These are phyloP conservation scores for Bubo scandiacus DNA, from an alignment of 2,113 vertebrate species.

Conservation along the genomic window DNA sequence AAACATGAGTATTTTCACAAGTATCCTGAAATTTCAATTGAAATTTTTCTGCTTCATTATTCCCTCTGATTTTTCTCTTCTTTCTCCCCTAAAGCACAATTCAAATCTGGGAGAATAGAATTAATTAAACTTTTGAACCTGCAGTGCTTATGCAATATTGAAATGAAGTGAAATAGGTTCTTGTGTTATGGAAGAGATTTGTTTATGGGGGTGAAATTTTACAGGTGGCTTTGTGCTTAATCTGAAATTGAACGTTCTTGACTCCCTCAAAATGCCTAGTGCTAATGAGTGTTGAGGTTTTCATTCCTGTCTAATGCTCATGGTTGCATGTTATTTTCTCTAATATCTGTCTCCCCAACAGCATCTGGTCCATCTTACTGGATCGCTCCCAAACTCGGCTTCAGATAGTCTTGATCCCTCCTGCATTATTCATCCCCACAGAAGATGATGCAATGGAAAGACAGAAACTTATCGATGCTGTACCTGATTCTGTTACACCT, in stretches of 20 bases:
- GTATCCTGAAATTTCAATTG: background rate
- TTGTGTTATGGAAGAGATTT: background rate
- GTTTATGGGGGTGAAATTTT: constrained; percentile 33
- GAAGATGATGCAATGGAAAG: constrained; percentile 80
- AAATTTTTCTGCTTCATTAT: background rate
- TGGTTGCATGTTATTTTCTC: constrained; percentile 36
- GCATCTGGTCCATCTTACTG: constrained; percentile 82
- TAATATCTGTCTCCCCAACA: constrained; percentile 63
- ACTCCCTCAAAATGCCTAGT: background rate
- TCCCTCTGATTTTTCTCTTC: constrained; percentile 2
- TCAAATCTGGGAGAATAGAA: constrained; percentile 6
- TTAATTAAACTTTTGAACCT: constrained; percentile 52
- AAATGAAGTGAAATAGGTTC: constrained; percentile 20
- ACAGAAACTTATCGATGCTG: constrained; percentile 76
- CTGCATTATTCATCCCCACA: constrained; percentile 80
- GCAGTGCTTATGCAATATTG: constrained; percentile 51
- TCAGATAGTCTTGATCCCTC: constrained; percentile 81
- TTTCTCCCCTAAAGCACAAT: constrained; percentile 34
- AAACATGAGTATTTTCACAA: background rate
- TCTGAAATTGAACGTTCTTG: background rate
- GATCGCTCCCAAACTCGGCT: constrained; percentile 82
- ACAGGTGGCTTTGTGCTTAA: constrained; percentile 6
- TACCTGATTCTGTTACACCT: constrained; percentile 78
- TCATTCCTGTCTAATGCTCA: background rate
- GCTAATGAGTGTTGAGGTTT: background rate